Base-by-base conservation (phyloP, 2,113 vertebrate genomes). In the Notiomystis cincta region DNA sequence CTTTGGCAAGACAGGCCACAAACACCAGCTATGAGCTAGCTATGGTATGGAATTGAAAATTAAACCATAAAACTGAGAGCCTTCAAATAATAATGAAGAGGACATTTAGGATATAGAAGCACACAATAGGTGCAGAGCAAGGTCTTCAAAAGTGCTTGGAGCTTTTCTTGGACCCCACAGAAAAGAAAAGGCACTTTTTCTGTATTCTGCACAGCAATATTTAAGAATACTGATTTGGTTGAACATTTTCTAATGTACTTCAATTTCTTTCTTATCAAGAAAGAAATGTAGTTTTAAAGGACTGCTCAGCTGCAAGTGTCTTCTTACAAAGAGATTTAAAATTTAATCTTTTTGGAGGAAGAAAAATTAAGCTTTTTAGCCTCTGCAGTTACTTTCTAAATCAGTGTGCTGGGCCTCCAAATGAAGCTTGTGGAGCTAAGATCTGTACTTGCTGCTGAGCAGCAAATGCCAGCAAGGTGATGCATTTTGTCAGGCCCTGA, bases 271-370 rank as follows among this genome's bases (percentile, higher is more conserved):
- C 66, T 10, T 62, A 73, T 58, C 19, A 50, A 82, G 73, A 76
- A 45, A 77, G 45, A 53, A 82, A 82, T 76, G 53, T 69, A 22
- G 53, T 61, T 89, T 82, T 62, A 85, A 93, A 89, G 54, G 67
- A 42, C 61, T 77, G 35, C 73, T 96, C 70, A 88, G 50, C 54
- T 95, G 62, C 54, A 88, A 85, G 87, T 62, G 82, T 79, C 82
- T 80, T 89, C 80, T 89, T 76, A 91, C 40, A 82, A 72, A 82
- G 40, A 89, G 64, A 48, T 87, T 75, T 87, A 72, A 91, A 95
- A 95, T 91, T 66, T 84, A 95, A 85, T 87, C 70, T 91, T 91
- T 69, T 45, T 9, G 2, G 9, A 56, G 42, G 87, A 45, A 92
- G 70, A 71, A 78, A 82, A 84, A 25, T 11, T n/a, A 87, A 73